Evolutionary conservation across 2,888 invertebrate species (phyloP).

Genomic region (Gastrophysa polygoni): DNA sequence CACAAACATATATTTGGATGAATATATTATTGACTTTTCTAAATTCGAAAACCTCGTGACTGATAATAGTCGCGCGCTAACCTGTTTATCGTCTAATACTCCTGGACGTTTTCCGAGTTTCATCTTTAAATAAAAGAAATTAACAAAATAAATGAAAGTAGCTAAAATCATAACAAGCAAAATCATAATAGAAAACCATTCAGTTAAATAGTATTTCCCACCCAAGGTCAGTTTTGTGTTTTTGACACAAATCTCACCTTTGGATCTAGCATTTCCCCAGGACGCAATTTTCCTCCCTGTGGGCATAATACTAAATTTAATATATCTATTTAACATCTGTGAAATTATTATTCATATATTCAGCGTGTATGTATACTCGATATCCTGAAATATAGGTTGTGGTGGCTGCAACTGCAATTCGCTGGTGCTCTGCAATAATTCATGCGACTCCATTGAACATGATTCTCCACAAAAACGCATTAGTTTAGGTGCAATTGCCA

Average conservation of each 20-base stretch:
- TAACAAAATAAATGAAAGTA: constrained; percentile 46
- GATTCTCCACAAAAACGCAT: constrained; percentile 28
- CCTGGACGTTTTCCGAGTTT: constrained; percentile 75
- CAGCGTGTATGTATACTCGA: constrained; percentile 35
- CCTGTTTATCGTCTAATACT: constrained; percentile 75
- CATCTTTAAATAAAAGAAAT: constrained; percentile 68
- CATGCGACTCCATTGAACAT: constrained; percentile 30
- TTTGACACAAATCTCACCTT: constrained; percentile 75
- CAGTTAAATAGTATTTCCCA: constrained; percentile 41
- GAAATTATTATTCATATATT: constrained; percentile 12
- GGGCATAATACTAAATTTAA: constrained; percentile 55
- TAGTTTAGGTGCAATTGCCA: constrained; percentile 30
- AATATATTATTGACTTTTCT: constrained; percentile 42
- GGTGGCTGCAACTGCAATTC: constrained; percentile 37
- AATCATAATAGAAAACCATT: constrained; percentile 33
- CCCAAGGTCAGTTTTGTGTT: constrained; percentile 58
- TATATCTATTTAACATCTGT: constrained; percentile 32
- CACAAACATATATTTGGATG: constrained; percentile 53
- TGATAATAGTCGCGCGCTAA: constrained; percentile 61
- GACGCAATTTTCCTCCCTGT: constrained; percentile 77
- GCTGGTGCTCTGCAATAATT: constrained; percentile 36
- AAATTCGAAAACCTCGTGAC: constrained; percentile 35
- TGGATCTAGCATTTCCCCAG: constrained; percentile 76
- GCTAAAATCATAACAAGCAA: constrained; percentile 37
- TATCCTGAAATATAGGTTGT: constrained; percentile 28